These are phyloP conservation scores for Allolobophora icterica DNA, from an alignment of 2,888 invertebrate genomes.

Conservation along the genomic window DNA sequence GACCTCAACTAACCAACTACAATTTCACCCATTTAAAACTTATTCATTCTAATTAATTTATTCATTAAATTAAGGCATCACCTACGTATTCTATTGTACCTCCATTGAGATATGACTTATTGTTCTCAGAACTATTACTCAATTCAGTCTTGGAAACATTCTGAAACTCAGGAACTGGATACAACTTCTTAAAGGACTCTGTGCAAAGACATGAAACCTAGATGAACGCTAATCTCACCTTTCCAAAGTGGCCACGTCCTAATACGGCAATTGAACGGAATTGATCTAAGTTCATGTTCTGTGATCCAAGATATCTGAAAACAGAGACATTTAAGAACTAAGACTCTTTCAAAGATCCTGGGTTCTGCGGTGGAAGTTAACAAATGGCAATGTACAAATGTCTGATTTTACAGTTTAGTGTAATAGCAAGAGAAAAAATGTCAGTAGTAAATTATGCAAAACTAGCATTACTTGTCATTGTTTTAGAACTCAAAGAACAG, in stretches of 20 bases:
- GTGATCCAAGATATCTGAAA: conserved; percentile 21
- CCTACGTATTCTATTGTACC: background rate
- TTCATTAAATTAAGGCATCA: background rate
- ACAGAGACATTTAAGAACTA: background rate
- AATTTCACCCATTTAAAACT: background rate
- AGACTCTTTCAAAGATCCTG: background rate
- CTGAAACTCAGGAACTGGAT: background rate
- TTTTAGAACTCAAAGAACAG: too few relatives aligned
- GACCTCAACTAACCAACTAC: background rate
- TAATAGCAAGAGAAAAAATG: too few relatives aligned
- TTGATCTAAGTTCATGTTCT: conserved; percentile 73
- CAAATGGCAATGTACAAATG: too few relatives aligned
- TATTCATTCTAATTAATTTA: background rate
- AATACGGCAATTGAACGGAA: conserved; percentile 94
- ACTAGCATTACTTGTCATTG: too few relatives aligned
- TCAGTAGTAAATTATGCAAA: too few relatives aligned
- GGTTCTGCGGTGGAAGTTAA: too few relatives aligned
- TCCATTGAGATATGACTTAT: background rate
- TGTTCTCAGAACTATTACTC: background rate
- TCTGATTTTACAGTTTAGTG: too few relatives aligned
- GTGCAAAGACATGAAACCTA: too few relatives aligned
- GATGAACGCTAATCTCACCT: conserved; percentile 72
- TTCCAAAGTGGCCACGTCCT: conserved; percentile 98
- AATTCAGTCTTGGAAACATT: background rate
- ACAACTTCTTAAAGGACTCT: too few relatives aligned